Evolutionary conservation across 2,888 invertebrate species (phyloP), one percentile per base, ranked within the genome.

Genomic region (Carabus problematicus): DNA sequence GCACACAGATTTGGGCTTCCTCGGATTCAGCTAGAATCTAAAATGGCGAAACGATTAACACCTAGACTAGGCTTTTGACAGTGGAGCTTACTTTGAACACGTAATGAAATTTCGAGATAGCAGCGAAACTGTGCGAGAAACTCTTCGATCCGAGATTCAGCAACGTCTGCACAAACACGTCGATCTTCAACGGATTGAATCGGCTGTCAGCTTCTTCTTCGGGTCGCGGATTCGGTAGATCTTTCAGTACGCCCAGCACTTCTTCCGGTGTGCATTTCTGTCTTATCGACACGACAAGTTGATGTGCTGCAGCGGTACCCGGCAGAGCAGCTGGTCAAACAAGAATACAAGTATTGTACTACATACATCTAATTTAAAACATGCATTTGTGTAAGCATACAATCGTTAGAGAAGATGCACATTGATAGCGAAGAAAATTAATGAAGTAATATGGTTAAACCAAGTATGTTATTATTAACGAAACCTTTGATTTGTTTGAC

Each of bases 51-150:
- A n/a, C 9, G 52, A 64, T 59, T 3, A 47, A 19, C 49, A 7
- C 3, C 16, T 11, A 52, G 7, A 9, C 12, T 29, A 3, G 2
- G 29, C 2, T 29, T 29, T 29, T 3, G 6, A 6, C 29, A 29
- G 14, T 29, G 47, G 8, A 1, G n/a, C 79, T 77, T 75, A 93
- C 94, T 86, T 94, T 94, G 77, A 95, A 94, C 1, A 95, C 95
- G 79, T 92, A 89, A 82, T 94, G 93, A 78, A 94, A 98, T 85
- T 98, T 98, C 49, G 97, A 95, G 73, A 99, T 93, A n/a, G 97
- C 98, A 6, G 98, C 97, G 82, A 98, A 98, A 75, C 97, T 95
- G 79, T 99, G 99, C 70, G 97, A 97, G 80, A 98, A 97, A 75
- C 98, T 97, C 83, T 98, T 99, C 61, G 94, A 93, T 42, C 97